phyloP scores from a whole-genome alignment of 2,888 invertebrate genomes.

The Hofmannophila pseudospretella region DNA sequence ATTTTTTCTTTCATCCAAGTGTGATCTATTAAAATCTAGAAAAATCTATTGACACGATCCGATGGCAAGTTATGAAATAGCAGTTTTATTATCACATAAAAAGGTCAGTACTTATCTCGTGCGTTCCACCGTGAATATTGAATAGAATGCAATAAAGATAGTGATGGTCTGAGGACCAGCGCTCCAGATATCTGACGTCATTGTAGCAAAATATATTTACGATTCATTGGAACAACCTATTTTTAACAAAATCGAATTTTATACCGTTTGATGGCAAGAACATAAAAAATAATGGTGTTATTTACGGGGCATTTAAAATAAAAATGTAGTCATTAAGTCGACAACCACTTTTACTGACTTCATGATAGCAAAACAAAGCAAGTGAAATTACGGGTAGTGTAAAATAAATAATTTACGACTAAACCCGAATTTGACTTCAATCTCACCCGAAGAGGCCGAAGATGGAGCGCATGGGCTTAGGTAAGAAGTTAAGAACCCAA shows the following conservation, averaged over 20 bases:
- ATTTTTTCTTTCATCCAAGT: too few relatives aligned
- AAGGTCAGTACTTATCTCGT: slow-evolving; percentile 24
- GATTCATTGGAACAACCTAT: slow-evolving; percentile 6
- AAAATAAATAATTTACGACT: too few relatives aligned
- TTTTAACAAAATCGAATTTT: slow-evolving; percentile 6
- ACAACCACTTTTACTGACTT: not conserved
- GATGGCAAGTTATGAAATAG: slow-evolving; percentile 3
- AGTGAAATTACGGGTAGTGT: too few relatives aligned
- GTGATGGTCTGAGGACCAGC: slow-evolving; percentile 22
- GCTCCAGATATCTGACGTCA: slow-evolving; percentile 29
- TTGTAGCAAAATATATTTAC: slow-evolving; percentile 12
- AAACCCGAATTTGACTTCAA: too few relatives aligned
- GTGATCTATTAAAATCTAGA: too few relatives aligned
- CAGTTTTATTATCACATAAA: slow-evolving; percentile 22
- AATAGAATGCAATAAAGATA: slow-evolving; percentile 36
- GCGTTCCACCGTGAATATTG: slow-evolving; percentile 25
- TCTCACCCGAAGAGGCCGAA: too few relatives aligned
- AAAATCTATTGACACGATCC: too few relatives aligned
- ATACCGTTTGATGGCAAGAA: not conserved
- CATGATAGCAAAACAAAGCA: too few relatives aligned
- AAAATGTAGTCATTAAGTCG: not conserved
- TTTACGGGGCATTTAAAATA: too few relatives aligned
- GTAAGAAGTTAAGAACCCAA: too few relatives aligned
- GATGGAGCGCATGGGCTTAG: too few relatives aligned
- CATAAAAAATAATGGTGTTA: not conserved